phyloP scores from a whole-genome alignment of 2,888 invertebrate genomes.

The Caenorhabditis sp. region DNA sequence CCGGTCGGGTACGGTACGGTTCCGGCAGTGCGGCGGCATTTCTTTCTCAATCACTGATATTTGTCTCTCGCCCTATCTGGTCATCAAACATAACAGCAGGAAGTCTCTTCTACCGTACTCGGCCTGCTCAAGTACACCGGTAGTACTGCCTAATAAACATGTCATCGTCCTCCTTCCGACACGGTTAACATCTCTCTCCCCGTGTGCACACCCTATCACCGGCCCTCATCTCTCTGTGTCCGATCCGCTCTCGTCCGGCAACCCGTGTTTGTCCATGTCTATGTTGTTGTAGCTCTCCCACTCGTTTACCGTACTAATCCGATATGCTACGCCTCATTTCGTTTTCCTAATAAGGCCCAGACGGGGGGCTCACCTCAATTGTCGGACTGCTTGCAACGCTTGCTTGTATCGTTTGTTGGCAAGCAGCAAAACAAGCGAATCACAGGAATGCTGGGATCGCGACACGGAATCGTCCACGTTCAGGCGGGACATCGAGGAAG shows the following conservation, averaged over 20 bases:
- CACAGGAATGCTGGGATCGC: conserved; percentile 64
- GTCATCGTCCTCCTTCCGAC: conserved; percentile 7
- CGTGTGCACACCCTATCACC: conserved; percentile 3
- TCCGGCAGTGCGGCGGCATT: too few species aligned
- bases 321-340: not conserved
- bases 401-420: conserved; percentile 76
- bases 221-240: not conserved
- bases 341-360: not conserved
- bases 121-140: not conserved
- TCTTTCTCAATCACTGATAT: not conserved
- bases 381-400: conserved; percentile 71
- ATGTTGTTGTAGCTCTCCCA: conserved; percentile 14
- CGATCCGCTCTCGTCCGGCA: not conserved
- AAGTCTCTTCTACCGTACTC: not conserved
- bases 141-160: not conserved
- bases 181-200: not conserved
- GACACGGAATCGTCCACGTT: conserved; percentile 28
- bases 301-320: conserved; percentile 38
- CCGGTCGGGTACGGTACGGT: too few species aligned
- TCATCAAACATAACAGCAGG: conserved; percentile 2
- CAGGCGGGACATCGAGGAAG: conserved; percentile 35
- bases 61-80: not conserved
- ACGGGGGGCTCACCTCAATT: conserved; percentile 65
- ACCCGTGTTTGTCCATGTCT: conserved; percentile 11
- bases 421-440: conserved; percentile 73